Evolutionary conservation across 2,797 vertebrate species (phyloP), one percentile per base, ranked within the genome.

Genomic region (Lagocephalus sceleratus): DNA sequence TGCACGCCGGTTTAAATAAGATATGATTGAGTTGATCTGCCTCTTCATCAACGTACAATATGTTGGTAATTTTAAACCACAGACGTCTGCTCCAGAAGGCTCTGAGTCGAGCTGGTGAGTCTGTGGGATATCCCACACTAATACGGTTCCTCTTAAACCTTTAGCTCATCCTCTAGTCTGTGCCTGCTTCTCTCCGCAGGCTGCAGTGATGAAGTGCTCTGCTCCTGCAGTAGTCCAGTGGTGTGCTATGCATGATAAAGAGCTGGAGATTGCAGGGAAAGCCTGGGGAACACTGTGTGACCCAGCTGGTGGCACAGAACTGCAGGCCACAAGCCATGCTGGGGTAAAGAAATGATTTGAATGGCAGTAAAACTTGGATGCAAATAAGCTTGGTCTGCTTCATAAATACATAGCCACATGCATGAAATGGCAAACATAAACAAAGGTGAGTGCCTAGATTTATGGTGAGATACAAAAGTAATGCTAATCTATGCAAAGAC

Each of bases 181-280:
- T 54, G 63, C 75, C 66, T 76, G 62, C 75, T 71, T 77, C 73
- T 79, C 76, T 84, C 81, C 78, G 78, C 80, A 86, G 81, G 76
- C 74, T 59, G 73, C 52, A 62, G 73, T 82, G 81, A 88, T 85
- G 84, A 87, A 85, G 78, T 82, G 81, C 71, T 80, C 69, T 64
- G 71, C 16, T 67, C 76, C 73, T 86, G 74, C 78, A 82, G 76
- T 74, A 52, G 78, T 80, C 73, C 87, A 73, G 74, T 47, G 12
- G 68, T 83, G 82, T 77, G 78, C 65, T 60, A 11, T 83, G 85
- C 84, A 87, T 89, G 77, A 87, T 83, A 85, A 89, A 85, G 54
- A 82, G 83, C 46, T n/a, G 63, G 66, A 42, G 54, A 66, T 56
- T 57, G 75, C 62, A 43, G 60, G 70, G 69, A 70, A 67, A 71